Evolutionary conservation across 2,797 vertebrate genomes (phyloP), one percentile per base, ranked within the genome.

Genomic region (Acrossocheilus wenchowensis): DNA sequence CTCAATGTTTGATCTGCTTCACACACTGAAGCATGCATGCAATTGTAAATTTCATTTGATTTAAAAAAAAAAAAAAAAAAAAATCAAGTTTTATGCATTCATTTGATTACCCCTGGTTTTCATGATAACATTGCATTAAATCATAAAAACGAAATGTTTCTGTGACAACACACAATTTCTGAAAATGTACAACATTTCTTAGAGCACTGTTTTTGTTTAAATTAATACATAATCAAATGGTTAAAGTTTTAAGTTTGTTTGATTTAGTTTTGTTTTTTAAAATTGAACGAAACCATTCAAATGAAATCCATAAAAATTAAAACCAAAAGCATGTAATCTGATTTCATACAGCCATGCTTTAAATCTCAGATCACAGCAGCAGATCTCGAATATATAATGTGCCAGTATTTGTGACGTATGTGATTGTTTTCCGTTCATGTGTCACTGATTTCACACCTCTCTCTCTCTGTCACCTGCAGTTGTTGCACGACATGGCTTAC

Each of bases 401-500:
- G 39, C 4, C 60, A 64, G 60, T 26, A 14, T 64, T 23, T 39
- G n/a, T 57, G 30, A 45, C 5, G 52, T 34, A 14, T 54, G 9
- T 57, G 45, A 26, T 30, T 43, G 66, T 15, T 36, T 72, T 10
- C 23, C 48, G 5, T 41, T 19, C 69, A n/a, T n/a, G 3, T 23
- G 0, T 78, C 8, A 14, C 5, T 8, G 36, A 26, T 19, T 4
- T 79, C 39, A 77, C 43, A 30, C 54, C 5, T 50, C 30, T 43
- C 54, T 30, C 39, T 50, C 14, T 50, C 45, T 6, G 74, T 74
- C 21, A 66, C n/a, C 72, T 77, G 7, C 89, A 98, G 97, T 96
- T 97, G 96, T 97, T 97, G 96, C 98, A 92, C 96, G 98, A 97
- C 98, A 99, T 99, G 98, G 98, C 97, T 97, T 99, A 93, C 98